Evolutionary conservation across 2,113 vertebrate species (phyloP).

Genomic region (Herpailurus yagouaroundi): DNA sequence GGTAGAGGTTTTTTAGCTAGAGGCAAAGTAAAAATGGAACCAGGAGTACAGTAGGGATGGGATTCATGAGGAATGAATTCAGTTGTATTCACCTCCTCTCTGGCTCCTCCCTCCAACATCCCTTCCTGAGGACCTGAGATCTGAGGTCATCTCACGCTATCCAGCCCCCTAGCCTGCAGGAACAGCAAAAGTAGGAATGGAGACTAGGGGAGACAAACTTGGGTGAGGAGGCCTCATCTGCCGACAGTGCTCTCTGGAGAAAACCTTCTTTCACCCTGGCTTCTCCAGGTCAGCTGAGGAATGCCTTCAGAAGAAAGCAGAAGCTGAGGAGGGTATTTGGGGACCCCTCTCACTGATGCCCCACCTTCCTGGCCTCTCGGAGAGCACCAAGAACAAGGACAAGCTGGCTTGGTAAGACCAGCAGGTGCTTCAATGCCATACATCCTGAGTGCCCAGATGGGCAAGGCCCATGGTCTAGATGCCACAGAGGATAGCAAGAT

Average conservation of each 20-base stretch:
- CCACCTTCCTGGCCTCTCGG: neutral
- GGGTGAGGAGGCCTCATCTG: neutral
- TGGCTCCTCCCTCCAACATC: neutral
- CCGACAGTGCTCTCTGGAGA: neutral
- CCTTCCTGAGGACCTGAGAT: neutral
- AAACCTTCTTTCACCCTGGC: neutral
- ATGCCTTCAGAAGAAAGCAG: neutral
- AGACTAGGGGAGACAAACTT: neutral
- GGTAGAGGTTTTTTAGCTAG: neutral
- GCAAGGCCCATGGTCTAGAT: neutral
- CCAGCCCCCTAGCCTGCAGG: neutral
- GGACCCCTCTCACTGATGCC: neutral
- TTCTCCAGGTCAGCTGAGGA: neutral
- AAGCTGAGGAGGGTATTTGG: neutral
- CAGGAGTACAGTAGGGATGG: accelerated
- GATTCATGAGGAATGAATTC: too few species aligned
- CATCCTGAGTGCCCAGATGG: neutral
- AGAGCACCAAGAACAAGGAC: neutral
- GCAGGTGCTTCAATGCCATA: neutral
- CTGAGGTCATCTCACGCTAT: neutral
- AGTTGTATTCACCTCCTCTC: neutral
- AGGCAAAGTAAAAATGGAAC: neutral
- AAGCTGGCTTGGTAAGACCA: neutral
- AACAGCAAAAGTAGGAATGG: neutral
- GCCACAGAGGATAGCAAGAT: neutral